These are phyloP conservation scores for Nanger granti DNA, from an alignment of 2,113 vertebrate species.

Conservation along the genomic window DNA sequence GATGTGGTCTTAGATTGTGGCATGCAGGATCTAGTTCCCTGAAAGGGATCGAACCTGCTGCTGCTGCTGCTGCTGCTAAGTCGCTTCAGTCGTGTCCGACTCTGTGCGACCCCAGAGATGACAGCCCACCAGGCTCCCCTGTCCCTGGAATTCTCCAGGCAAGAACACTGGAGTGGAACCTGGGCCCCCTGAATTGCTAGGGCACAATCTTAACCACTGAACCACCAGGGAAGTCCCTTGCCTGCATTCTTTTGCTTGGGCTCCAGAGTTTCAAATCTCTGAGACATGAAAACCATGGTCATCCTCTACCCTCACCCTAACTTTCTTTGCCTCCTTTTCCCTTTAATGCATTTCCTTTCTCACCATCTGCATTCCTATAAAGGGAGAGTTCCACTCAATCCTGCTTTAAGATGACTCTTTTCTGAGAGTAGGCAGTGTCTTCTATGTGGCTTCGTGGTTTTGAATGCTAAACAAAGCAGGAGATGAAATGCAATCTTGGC, in stretches of 20 bases:
- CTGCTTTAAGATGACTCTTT: background rate
- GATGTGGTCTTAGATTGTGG: background rate
- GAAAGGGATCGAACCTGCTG: background rate
- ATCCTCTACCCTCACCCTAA: background rate
- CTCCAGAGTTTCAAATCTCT: background rate
- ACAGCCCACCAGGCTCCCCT: no score
- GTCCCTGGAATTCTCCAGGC: no score
- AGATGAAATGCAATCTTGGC: constrained; percentile 37
- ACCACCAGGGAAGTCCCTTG: background rate
- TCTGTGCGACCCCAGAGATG: no score
- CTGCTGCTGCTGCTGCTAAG: background rate
- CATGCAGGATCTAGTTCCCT: background rate
- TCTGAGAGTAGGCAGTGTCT: background rate
- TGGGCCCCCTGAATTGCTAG: background rate
- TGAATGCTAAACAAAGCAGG: constrained; percentile 31
- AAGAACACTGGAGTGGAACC: background rate
- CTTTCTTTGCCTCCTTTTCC: background rate
- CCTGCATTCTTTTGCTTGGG: background rate
- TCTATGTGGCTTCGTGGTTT: constrained; percentile 59
- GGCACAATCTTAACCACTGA: background rate
- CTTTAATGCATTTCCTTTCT: background rate
- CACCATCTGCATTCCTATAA: background rate
- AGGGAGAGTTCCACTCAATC: background rate
- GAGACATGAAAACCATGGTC: background rate
- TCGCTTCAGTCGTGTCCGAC: no score